Base-by-base conservation (phyloP, 2,888 invertebrate species). In the Macaria notata region DNA sequence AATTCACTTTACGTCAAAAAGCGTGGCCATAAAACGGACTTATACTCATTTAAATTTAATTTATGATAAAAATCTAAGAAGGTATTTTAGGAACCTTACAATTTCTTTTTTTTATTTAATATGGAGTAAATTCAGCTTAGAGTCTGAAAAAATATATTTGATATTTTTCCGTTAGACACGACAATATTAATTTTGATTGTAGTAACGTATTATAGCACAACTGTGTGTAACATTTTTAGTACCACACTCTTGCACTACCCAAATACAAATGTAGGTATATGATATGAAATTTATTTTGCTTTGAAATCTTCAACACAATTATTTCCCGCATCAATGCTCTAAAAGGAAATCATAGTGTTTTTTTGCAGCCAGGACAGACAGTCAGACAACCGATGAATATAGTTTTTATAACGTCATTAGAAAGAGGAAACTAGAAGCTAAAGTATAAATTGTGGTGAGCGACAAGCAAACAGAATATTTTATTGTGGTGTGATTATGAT, bases 341-440 rank as follows among this genome's bases (percentile, higher is more conserved):
- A 69, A 75, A 67, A 65, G 79, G 77, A 81, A 80, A 83, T 71
- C 71, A 73, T 45, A 45, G 4, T 75, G 76, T 83, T 81, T 19
- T 19, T 83, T 78, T 78, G 42, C 46, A 75, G 73, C 68, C 71
- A 69, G 6, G 44, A 50, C 36, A 9, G 72, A 75, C 73, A 76
- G 44, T 44, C 36, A 9, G 72, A 75, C 73, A 76, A 71, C 77
- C 78, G 72, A 72, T 72, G 76, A 77, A 86, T 87, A 49, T 49
- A 54, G 59, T 61, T 63, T 88, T 87, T 85, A 85, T 83, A 87
- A 84, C 80, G 78, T 88, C 86, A 88, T 88, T 88, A 89, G 83
- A 78, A 79, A 62, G 72, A 87, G 88, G 88, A 89, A 87, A 82
- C 75, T 5, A 69, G 71, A 78, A 75, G 79, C 75, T 81, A 83